phyloP scores from a whole-genome alignment of 2,113 vertebrate species.

The Galbula dea region DNA sequence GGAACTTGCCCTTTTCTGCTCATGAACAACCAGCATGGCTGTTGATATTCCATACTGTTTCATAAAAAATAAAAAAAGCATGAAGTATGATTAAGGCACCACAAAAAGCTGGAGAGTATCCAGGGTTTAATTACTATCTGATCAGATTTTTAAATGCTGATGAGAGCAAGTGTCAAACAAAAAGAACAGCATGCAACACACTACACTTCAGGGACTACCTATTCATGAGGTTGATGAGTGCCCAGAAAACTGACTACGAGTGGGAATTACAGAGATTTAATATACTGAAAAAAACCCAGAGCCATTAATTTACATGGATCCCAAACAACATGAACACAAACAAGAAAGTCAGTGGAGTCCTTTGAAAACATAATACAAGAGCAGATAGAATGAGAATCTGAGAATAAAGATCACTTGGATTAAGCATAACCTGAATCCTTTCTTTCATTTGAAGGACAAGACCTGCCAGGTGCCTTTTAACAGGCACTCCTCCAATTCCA shows the following conservation, averaged over 20 bases:
- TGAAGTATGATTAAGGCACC: background rate
- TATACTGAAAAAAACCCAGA: background rate
- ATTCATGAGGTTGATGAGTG: background rate
- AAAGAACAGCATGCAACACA: background rate
- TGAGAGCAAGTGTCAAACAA: slow-evolving; percentile 31
- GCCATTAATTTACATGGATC: background rate
- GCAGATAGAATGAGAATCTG: background rate
- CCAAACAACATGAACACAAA: background rate
- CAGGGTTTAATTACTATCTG: slow-evolving; percentile 23
- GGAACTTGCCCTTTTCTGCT: background rate
- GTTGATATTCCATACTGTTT: background rate
- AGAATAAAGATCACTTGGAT: background rate
- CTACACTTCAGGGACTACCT: background rate
- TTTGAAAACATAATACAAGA: background rate
- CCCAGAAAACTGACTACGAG: background rate
- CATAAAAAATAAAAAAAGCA: background rate
- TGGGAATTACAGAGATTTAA: background rate
- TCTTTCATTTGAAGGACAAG: background rate
- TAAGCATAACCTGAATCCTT: background rate
- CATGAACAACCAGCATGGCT: background rate
- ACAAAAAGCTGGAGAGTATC: slow-evolving; percentile 18
- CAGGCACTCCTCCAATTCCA: background rate
- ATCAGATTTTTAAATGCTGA: slow-evolving; percentile 31
- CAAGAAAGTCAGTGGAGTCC: background rate
- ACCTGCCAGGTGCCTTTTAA: background rate